phyloP scores from a whole-genome alignment of 2,113 vertebrate genomes.

The Suricata suricatta region DNA sequence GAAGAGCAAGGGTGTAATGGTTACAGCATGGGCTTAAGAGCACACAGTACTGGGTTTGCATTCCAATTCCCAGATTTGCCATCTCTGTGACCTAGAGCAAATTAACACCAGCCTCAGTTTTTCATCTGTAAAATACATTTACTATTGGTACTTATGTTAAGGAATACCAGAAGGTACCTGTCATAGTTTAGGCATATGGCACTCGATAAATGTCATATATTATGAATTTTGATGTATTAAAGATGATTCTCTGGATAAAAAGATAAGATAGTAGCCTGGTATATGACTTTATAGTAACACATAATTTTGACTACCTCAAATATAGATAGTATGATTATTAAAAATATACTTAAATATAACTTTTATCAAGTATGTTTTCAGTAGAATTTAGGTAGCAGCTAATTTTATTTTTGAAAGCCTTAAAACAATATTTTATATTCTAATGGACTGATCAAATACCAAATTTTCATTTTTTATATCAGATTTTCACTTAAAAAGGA shows the following conservation, averaged over 20 bases:
- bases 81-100: not conserved
- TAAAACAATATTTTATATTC: not conserved
- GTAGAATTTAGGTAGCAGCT: not conserved
- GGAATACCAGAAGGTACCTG: not conserved
- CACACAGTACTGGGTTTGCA: not conserved
- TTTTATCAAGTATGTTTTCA: not conserved
- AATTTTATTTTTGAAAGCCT: not conserved
- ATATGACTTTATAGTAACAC: not conserved
- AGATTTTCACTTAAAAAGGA: not conserved
- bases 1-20: not conserved
- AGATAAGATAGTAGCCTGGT: not conserved
- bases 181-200: not conserved
- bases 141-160: not conserved
- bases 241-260: not conserved
- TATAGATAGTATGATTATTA: not conserved
- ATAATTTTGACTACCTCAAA: not conserved
- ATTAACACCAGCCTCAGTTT: not conserved
- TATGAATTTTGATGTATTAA: not conserved
- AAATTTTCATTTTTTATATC: not conserved
- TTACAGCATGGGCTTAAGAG: not conserved
- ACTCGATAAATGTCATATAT: not conserved
- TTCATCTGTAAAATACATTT: not conserved
- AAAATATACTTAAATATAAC: not conserved
- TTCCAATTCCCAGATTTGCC: not conserved
- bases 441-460: not conserved